A percentile compares a stretch with the other conserved stretches of the same genome.
These are phyloP conservation scores for Neodiprion lecontei DNA, from an alignment of 1,140 invertebrate genomes.

Conservation along the genomic window DNA sequence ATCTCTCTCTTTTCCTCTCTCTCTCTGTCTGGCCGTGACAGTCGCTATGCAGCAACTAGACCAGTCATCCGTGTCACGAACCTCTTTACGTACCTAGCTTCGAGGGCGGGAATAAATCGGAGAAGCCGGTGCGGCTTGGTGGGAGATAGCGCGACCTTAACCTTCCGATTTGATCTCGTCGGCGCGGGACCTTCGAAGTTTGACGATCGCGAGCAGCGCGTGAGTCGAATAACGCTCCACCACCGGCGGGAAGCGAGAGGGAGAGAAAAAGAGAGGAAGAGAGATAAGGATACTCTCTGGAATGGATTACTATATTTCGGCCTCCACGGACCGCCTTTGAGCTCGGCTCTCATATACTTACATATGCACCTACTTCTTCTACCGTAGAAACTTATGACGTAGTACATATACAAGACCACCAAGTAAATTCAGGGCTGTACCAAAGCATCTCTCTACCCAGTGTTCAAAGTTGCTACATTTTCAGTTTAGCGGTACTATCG, in stretches of 20 bases:
- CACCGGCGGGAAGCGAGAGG: no score
- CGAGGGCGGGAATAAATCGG: constrained; percentile 16
- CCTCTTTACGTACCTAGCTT: background rate
- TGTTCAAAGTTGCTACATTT: no score
- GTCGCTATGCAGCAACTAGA: background rate
- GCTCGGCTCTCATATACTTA: no score
- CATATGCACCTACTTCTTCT: no score
- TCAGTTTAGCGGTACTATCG: no score
- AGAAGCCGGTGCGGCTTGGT: constrained; percentile 24
- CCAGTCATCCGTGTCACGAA: constrained; percentile 19
- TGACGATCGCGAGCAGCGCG: background rate
- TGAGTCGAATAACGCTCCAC: background rate
- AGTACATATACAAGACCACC: no score
- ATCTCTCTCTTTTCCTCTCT: background rate
- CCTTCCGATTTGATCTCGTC: constrained; percentile 37
- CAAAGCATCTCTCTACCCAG: background rate
- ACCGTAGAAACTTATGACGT: no score
- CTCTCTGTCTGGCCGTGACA: background rate
- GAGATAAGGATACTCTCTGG: no score
- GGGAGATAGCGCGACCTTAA: constrained; percentile 31
- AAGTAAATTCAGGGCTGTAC: background rate
- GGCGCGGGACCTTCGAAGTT: constrained; percentile 14
- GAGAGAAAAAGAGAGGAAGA: no score
- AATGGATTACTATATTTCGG: background rate
- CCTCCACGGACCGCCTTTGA: background rate